Evolutionary conservation across 2,888 invertebrate genomes (phyloP), one percentile per base, ranked within the genome.

Genomic region (Standfussiana lucernea): DNA sequence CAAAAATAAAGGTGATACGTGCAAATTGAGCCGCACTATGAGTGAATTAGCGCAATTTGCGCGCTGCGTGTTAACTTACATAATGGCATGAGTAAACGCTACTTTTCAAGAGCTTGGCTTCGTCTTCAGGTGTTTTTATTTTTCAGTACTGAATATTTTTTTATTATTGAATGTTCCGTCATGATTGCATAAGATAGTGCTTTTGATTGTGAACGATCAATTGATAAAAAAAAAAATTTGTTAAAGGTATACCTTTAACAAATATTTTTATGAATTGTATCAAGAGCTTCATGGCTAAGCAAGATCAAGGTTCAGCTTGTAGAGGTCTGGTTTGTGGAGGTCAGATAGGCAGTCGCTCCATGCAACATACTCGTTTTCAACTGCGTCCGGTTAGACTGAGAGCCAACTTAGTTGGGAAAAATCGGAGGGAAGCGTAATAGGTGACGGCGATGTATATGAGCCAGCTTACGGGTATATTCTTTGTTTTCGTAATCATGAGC

Each of bases 41-140:
- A 91, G 90, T 85, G 88, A 91, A 93, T 93, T 93, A 93, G 85
- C 85, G 86, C 90, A 92, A 92, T 92, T 92, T 91, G 74, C 84
- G 79, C 69, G 74, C 84, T 75, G 83, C 87, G 90, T 89, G 84
- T 91, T 89, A 76, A 77, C 86, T 90, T 91, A 89, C 90, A 86
- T 85, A 87, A 90, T 87, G 53, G 72, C 75, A 83, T 83, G 83
- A 86, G 81, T 85, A 84, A 81, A 86, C 77, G 77, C 62, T 40
- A 77, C 59, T 71, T 13, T 71, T 80, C 62, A 79, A 76, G 37
- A 64, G 53, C 35, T 42, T 13, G 28, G 18, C 35, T 50, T 67
- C 8, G 75, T 83, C 86, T 77, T 72, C 73, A 82, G 68, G 15
- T 35, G n/a, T 59, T 68, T 73, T 62, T n/a, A 59, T 66, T 77